Conservation (phyloP, 2,797 vertebrate species). For the Muscicapa striata region DNA sequence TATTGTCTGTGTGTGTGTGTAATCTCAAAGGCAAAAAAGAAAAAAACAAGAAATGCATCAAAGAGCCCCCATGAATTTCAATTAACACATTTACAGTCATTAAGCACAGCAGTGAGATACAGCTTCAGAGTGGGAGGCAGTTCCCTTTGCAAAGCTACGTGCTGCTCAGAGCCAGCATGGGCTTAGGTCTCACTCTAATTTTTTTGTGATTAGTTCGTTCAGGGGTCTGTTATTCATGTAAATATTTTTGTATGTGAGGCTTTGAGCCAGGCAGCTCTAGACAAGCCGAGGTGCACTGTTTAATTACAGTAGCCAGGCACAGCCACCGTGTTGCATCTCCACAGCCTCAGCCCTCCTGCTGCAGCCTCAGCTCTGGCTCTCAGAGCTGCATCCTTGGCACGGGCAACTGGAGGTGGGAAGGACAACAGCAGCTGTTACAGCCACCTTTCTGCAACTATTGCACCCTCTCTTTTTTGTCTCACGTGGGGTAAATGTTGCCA, state of each 20-base stretch:
- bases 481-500: background rate
- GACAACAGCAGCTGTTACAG: background rate
- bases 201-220: constrained; percentile 17
- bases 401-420: background rate
- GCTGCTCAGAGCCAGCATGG: constrained; percentile 44
- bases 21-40: background rate
- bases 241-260: constrained; percentile 34
- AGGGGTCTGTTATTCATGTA: constrained; percentile 35
- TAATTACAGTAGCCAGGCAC: background rate
- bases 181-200: constrained; percentile 29
- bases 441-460: background rate
- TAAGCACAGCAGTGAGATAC: constrained; percentile 40
- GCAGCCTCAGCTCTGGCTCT: background rate
- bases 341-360: background rate
- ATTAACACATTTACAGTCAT: constrained; percentile 64
- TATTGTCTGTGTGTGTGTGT: background rate
- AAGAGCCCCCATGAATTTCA: constrained; percentile 59
- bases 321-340: accelerated
- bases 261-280: background rate
- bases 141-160: constrained; percentile 27
- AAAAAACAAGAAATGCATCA: background rate
- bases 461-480: background rate
- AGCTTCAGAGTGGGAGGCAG: constrained; percentile 30
- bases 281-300: background rate
- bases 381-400: background rate